Base-by-base conservation (phyloP, 2,888 invertebrate genomes). In the Gymnocheta viridis region DNA sequence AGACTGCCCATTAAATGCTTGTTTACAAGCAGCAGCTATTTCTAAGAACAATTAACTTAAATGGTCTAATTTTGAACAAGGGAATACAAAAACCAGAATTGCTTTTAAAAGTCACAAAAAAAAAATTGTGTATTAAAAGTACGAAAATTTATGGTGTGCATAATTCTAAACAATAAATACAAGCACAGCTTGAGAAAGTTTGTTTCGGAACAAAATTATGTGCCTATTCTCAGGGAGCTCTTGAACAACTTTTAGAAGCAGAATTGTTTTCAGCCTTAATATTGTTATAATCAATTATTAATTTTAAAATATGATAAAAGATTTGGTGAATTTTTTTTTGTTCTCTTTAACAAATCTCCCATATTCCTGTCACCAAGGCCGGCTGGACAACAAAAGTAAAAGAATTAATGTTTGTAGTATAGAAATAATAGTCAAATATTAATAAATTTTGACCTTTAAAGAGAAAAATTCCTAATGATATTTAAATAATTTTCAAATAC, bases 1-100 rank as follows among this genome's bases (percentile, higher is more conserved):
- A 38, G 24, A 47, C 12, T 58, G 47, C 17, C 56, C 24, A 54
- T 76, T 76, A 66, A 66, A 41, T 22, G 19, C 64, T 54, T 64
- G 41, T 74, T 19, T 44, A n/a, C 12, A 54, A 67, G 19, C 1
- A 29, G 12, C 27, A 51, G 0, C 54, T 41, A 51, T 27, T 41
- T 1, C 2, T 27, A 10, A 54, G 19, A 62, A 76, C 44, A 56
- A 77, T 58, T 47, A 44, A 47, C 17, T 47, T 49, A 19, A n/a
- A 49, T 35, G 10, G 27, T 10, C 19, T 47, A 49, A 47, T 35
- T 77, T 58, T 66, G 5, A 44, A 12, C 12, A 9, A 27, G 29
- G n/a, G 5, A 32, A 14, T 10, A n/a, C 9, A 44, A 35, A 60
- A n/a, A 10, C 3, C 9, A 22, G 10, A 10, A 22, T 22, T 4